A percentile compares a stretch with the other conserved stretches of the same genome.
phyloP scores from a whole-genome alignment of 2,888 invertebrate genomes.

The Megalurothrips usitatus region DNA sequence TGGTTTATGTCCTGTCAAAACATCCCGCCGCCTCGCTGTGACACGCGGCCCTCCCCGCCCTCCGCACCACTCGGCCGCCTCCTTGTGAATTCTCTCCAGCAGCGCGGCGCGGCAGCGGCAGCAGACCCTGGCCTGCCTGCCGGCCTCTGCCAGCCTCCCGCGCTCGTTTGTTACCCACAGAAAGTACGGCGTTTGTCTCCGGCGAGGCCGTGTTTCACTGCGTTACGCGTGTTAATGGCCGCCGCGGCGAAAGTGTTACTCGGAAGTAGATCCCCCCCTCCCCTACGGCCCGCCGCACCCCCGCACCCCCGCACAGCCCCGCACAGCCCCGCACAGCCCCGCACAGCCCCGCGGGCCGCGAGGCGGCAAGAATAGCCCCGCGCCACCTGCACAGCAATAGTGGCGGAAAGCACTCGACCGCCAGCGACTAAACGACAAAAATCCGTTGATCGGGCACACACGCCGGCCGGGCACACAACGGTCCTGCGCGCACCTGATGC shows the following conservation, averaged over 20 bases:
- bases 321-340: background rate
- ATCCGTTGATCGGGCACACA: too few species aligned
- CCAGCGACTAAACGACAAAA: too few species aligned
- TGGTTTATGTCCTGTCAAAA: background rate
- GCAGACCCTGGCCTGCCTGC: background rate
- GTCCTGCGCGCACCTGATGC: too few species aligned
- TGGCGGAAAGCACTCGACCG: too few species aligned
- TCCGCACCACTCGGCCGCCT: background rate
- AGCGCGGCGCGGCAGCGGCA: background rate
- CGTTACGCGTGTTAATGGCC: too few species aligned
- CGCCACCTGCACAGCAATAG: too few species aligned
- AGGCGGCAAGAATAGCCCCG: background rate
- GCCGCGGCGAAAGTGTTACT: too few species aligned
- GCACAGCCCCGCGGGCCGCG: background rate
- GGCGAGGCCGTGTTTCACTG: too few species aligned
- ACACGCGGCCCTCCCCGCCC: background rate
- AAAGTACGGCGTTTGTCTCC: too few species aligned
- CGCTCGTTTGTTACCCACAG: too few species aligned
- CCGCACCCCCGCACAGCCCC: too few species aligned
- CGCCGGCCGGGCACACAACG: too few species aligned
- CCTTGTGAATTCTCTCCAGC: background rate
- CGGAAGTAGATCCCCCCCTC: background rate
- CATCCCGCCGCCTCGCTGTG: background rate
- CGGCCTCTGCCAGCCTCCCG: background rate
- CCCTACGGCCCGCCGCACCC: background rate